These are phyloP conservation scores for Alitta virens DNA, from an alignment of 2,888 invertebrate genomes.

Conservation along the genomic window DNA sequence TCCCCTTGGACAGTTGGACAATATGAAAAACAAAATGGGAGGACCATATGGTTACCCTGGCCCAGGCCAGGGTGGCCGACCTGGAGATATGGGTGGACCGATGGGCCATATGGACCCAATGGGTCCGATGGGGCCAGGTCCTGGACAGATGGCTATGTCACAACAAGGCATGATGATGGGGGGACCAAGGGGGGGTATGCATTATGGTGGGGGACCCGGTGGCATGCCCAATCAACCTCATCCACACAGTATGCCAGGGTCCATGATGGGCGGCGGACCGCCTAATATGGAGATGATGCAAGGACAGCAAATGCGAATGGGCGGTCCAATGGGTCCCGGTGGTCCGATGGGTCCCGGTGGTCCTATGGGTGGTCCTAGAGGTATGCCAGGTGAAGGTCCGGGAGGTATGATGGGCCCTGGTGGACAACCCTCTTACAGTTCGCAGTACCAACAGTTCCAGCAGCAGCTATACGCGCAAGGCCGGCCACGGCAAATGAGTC, in stretches of 20 bases:
- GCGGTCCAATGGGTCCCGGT: background rate
- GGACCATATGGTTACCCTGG: conserved; percentile 7
- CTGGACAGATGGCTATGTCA: conserved; percentile 36
- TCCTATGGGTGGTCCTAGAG: no score
- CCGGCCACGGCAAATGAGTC: conserved; percentile 18
- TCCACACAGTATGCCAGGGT: conserved; percentile 13
- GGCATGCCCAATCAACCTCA: conserved; percentile 1
- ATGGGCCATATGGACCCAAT: conserved; percentile 9
- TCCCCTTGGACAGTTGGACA: conserved; percentile 4
- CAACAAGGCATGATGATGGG: conserved; percentile 22
- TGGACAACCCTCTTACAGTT: conserved; percentile 25
- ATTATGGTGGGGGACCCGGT: background rate
- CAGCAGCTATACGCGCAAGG: conserved; percentile 47
- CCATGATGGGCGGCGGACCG: conserved; percentile 8
- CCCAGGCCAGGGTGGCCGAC: background rate
- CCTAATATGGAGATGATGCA: conserved; percentile 31
- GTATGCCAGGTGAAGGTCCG: no score
- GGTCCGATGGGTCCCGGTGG: background rate
- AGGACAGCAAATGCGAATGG: conserved; percentile 7
- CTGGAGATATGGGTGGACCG: conserved; percentile 14
- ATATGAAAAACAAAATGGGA: background rate
- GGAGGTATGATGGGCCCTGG: background rate
- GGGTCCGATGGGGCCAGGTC: conserved; percentile 23
- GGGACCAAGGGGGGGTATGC: background rate
- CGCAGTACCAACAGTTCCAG: conserved; percentile 51